Base-by-base conservation (phyloP, 2,888 invertebrate species). In the Tetramorium bicarinatum region DNA sequence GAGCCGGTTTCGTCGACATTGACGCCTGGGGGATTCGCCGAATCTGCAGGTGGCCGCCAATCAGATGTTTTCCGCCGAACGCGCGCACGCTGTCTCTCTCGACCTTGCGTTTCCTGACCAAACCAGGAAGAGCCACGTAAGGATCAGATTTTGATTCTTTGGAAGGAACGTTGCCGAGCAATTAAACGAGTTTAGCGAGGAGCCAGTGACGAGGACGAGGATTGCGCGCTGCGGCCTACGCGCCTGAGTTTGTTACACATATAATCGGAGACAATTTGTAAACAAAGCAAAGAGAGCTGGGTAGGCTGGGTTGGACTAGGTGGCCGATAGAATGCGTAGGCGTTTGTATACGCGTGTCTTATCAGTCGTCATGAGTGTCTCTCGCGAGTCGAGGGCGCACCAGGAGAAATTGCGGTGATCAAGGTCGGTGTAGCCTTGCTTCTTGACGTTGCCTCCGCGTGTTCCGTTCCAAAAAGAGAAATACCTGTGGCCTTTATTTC, bases 241-340 rank as follows among this genome's bases (percentile, higher is more conserved):
- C 9, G 15, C 38, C 41, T 21, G 64, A 41, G 13, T 8, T 8
- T 52, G 13, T 25, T n/a, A 25, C 21, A 21, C 29, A 9, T 11
- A 11, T 11, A 29, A 29, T 18, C 11, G 7, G 13, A 74, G 18
- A 18, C 18, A 13, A 29, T 18, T 59, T 59, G 18, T 49, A 21
- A 75, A 47, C n/a, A 64, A 34, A 49, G 21, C 41, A 21, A 25
- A 44, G 66, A 18, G 8, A 54, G n/a, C 13, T 18, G n/a, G n/a
- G n/a, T n/a, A n/a, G n/a, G n/a, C 38, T 66, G 74, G 87, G 87
- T 90, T 85, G 90, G 69, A 89, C 82, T 91, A 91, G 91, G 91
- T 91, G 56, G 34, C 15, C 25, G 56, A 59, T 49, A 84, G 66
- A 79, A 88, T 66, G 74, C 38, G 25, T 18, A 56, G 47, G 47